Evolutionary conservation across 2,888 invertebrate species (phyloP), one percentile per base, ranked within the genome.

Genomic region (Nemurella pictetii): DNA sequence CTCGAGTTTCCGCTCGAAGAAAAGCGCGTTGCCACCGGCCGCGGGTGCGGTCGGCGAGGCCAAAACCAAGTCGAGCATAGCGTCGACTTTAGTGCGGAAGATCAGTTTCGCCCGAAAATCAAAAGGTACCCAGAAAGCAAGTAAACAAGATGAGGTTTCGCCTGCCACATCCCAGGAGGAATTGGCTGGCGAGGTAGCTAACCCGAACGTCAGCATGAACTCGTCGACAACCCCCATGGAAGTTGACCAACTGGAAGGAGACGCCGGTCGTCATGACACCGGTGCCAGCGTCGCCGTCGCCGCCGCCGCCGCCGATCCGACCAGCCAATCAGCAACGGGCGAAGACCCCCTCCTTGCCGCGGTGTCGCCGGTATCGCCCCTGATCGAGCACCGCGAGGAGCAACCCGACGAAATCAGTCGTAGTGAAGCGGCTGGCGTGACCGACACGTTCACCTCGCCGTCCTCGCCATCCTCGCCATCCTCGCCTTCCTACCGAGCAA

Each of bases 61-160:
- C 74, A 84, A 35, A n/a, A 73, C 78, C 20, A 85, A 84, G 55
- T 75, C 85, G 27, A 87, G 86, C 35, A 87, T 86, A 32, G 86
- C 85, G 7, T 83, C 86, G 0, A 84, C 85, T 2, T 84, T 87
- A n/a, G 86, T 86, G n/a, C 83, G 87, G 27, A 86, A 85, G 80
- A 83, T 87, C n/a, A 89, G 88, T 84, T 83, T 75, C 75, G 75
- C 3, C 88, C 78, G 86, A 1, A 55, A 55, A 20, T 20, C 55
- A 55, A 55, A 55, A 20, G 55, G 55, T 55, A 15, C 1, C 15
- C 9, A 55, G 55, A 55, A 55, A 20, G 55, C 20, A 2, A 55
- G 55, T 55, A 20, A 7, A 55, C 55, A 12, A 55, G 20, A 20
- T 20, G 55, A 55, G 12, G 20, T 20, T 12, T 55, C 55, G 55